These are phyloP conservation scores for Triops cancriformis DNA, from an alignment of 1,140 invertebrate species.

Conservation along the genomic window DNA sequence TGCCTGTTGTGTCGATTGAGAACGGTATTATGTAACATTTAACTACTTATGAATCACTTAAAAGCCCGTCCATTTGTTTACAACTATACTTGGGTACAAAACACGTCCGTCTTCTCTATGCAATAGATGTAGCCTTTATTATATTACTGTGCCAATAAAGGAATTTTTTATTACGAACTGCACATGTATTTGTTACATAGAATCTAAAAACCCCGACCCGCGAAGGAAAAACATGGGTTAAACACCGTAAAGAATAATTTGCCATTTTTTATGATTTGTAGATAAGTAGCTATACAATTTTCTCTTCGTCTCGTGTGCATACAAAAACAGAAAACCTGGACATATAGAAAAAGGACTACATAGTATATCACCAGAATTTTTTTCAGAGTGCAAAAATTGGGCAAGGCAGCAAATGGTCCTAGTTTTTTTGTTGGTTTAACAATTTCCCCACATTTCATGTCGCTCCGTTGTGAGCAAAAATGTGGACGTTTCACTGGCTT, in stretches of 20 bases:
- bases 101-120: not conserved
- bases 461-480: conserved; percentile 6
- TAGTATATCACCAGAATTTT: conserved; percentile 1
- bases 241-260: not conserved
- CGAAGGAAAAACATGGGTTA: not conserved
- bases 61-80: not conserved
- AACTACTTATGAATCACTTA: not conserved
- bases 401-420: conserved; percentile 9
- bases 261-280: not conserved
- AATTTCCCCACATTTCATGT: not conserved
- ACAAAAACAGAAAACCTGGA: not conserved
- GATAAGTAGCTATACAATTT: conserved; percentile 14
- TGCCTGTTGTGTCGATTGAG: not conserved
- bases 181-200: not conserved
- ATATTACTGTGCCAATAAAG: not conserved
- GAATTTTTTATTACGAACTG: not conserved
- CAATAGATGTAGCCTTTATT: not conserved
- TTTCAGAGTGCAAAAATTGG: not conserved
- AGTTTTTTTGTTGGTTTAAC: not conserved
- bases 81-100: not conserved
- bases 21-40: not conserved
- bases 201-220: not conserved
- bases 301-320: not conserved
- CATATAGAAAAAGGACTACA: conserved; percentile 10
- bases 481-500: not conserved